These are phyloP conservation scores for Verasper variegatus DNA, from an alignment of 2,113 vertebrate genomes.

Conservation along the genomic window DNA sequence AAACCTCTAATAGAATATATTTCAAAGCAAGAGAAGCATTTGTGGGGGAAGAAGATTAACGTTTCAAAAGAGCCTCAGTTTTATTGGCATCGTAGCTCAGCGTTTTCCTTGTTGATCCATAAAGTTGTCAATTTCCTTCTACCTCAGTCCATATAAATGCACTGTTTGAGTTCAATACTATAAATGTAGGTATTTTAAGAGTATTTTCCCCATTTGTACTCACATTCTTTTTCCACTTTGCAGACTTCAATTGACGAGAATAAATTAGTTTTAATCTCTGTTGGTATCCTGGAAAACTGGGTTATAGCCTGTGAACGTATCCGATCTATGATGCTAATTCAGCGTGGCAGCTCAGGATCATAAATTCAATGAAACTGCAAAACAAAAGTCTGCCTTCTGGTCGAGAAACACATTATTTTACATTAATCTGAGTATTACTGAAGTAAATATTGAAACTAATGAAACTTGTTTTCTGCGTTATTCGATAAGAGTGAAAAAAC, in stretches of 20 bases:
- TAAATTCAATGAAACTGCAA: constrained; percentile 6
- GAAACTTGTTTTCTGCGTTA: too few species aligned
- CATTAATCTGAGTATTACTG: constrained; percentile 2
- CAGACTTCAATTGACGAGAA: constrained; percentile 41
- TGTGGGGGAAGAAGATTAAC: neutral
- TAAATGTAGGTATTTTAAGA: constrained; percentile 14
- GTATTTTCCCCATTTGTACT: constrained; percentile 21
- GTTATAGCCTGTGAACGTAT: constrained; percentile 10
- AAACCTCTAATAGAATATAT: neutral
- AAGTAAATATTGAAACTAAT: neutral
- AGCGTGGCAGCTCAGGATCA: constrained; percentile 6
- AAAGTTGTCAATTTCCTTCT: constrained; percentile 35
- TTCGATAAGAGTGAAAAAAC: too few species aligned
- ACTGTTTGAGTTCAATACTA: constrained; percentile 30
- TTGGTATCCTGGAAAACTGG: constrained; percentile 19
- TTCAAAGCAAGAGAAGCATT: neutral
- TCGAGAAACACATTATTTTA: constrained; percentile 21
- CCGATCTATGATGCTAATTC: constrained; percentile 21
- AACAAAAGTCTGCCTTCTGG: constrained; percentile 40
- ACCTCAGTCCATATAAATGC: constrained; percentile 29
- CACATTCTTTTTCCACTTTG: constrained; percentile 29
- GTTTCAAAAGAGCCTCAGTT: constrained; percentile 36
- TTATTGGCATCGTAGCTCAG: constrained; percentile 36
- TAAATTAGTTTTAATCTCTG: constrained; percentile 10
- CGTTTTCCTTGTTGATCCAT: constrained; percentile 34